Base-by-base conservation (phyloP, 2,797 vertebrate genomes). In the Nannoperca australis region DNA sequence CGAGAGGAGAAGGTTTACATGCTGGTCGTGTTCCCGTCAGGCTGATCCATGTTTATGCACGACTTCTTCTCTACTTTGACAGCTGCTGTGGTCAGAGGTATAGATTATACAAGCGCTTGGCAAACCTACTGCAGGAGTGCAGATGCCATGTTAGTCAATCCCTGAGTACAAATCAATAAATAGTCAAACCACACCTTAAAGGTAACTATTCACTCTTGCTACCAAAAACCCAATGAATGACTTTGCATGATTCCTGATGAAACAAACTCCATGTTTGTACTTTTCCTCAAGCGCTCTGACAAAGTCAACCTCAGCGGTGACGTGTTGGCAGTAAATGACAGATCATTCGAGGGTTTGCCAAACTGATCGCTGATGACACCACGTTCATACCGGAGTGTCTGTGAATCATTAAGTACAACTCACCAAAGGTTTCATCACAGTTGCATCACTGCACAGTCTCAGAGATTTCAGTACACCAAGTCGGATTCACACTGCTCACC, bases 41-140 rank as follows among this genome's bases (percentile, higher is more conserved):
- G 63, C 63, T 76, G 64, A 82, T 84, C 83, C 36, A 0, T 87
- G 83, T 87, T 89, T 72, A 73, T 60, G 56, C 84, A 55, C 12
- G 27, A 49, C 56, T 56, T 81, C 61, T 42, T 50, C 64, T 71
- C 40, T 55, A 68, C 86, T 88, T 78, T 75, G 75, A 90, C 88
- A 87, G 83, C 84, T 86, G 84, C 76, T 70, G 78, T 69, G 66
- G 59, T 81, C 71, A 42, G 61, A 73, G 62, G 76, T 82, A 63
- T 40, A 38, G 51, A 36, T 84, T 78, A 58, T 54, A 77, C 62
- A 79, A 53, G 9, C 49, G 24, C 18, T 45, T 47, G 59, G 73
- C 76, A 62, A 56, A 53, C 10, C 47, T 3, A 30, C 61, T 9
- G 62, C 12, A 58, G 34, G 4, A 22, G 40, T 27, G 13, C 34